phyloP scores from a whole-genome alignment of 2,888 invertebrate genomes.

The Amitus sp. region DNA sequence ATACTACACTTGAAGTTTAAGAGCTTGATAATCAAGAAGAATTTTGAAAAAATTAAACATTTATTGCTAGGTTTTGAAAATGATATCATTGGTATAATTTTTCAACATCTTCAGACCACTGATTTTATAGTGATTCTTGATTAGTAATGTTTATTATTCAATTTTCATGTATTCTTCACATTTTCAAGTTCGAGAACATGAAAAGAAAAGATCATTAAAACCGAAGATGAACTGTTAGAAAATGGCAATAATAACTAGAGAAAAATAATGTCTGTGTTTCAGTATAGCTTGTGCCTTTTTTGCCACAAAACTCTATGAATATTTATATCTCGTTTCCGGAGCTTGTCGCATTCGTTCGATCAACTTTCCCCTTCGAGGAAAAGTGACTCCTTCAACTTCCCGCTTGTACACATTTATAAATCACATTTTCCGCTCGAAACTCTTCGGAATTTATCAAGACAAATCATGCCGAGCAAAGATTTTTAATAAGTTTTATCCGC shows the following conservation, averaged over 20 bases:
- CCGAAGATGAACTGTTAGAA: too few species aligned
- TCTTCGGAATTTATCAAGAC: constrained; percentile 2
- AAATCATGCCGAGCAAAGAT: neutral
- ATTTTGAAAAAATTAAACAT: too few species aligned
- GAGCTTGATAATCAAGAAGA: too few species aligned
- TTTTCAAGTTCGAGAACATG: too few species aligned
- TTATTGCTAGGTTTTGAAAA: too few species aligned
- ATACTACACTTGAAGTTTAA: too few species aligned
- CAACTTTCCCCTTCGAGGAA: constrained; percentile 1
- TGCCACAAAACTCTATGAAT: constrained; percentile 2
- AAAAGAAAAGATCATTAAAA: too few species aligned
- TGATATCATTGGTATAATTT: too few species aligned
- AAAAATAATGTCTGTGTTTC: constrained; percentile 25
- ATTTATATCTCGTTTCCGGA: constrained; percentile 18
- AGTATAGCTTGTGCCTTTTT: constrained; percentile 13
- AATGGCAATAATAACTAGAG: neutral
- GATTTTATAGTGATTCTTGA: too few species aligned
- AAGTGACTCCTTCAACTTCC: neutral
- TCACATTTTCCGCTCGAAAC: constrained; percentile 3
- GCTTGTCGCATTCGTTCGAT: constrained; percentile 11
- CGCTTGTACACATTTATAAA: constrained; percentile 1
- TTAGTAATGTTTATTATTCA: too few species aligned
- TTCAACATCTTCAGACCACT: too few species aligned
- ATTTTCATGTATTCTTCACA: too few species aligned
- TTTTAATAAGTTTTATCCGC: constrained; percentile 1